Evolutionary conservation across 2,888 invertebrate genomes (phyloP).

Genomic region (Pristionchus maxplancki): DNA sequence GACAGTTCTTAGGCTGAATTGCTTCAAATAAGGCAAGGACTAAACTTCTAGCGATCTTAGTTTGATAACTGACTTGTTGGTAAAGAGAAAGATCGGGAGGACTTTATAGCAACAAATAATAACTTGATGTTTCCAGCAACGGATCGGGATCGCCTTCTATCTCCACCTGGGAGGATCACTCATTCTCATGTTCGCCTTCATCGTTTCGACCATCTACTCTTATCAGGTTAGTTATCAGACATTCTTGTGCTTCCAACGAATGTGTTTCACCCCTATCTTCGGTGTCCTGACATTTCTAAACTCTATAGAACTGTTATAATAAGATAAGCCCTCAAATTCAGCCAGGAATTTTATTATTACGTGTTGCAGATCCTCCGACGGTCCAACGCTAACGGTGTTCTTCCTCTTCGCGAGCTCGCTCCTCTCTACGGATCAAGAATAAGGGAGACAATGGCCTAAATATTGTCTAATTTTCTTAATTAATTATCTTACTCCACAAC

Average conservation of each 20-base stretch:
- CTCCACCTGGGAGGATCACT: conserved; percentile 70
- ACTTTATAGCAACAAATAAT: no score
- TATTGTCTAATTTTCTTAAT: neutral
- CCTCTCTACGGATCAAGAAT: conserved; percentile 57
- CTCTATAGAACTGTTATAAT: no score
- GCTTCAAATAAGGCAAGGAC: no score
- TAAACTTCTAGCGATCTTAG: no score
- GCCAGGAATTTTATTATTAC: no score
- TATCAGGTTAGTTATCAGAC: conserved; percentile 67
- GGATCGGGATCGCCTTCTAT: conserved; percentile 75
- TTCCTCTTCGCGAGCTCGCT: conserved; percentile 67
- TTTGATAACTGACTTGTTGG: no score
- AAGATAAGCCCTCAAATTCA: no score
- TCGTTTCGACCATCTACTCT: conserved; percentile 70
- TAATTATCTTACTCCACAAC: neutral
- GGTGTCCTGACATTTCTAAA: no score
- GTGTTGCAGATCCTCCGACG: conserved; percentile 67
- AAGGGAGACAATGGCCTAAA: conserved; percentile 50
- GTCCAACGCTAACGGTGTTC: conserved; percentile 57
- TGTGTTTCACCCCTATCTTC: no score
- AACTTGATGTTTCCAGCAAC: conserved; percentile 68
- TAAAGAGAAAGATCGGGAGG: neutral
- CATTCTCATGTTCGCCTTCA: conserved; percentile 72
- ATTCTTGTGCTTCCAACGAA: no score
- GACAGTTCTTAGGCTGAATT: no score